phyloP scores from a whole-genome alignment of 1,140 invertebrate species.

The Episyrphus balteatus region DNA sequence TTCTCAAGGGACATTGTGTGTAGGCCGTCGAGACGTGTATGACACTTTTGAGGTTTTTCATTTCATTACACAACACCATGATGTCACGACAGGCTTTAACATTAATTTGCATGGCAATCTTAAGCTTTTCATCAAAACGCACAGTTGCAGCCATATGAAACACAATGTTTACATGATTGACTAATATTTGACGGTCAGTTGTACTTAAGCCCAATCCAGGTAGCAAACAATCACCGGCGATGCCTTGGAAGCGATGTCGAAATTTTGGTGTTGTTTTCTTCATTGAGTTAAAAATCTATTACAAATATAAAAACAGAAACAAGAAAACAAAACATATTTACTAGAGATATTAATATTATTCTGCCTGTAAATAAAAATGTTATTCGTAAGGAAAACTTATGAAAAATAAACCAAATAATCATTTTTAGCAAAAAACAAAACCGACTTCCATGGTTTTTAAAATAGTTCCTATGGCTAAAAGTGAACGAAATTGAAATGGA shows the following conservation, averaged over 20 bases:
- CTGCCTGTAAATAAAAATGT: no score
- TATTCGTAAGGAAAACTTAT: no score
- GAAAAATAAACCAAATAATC: no score
- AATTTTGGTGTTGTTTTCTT: constrained; percentile 51
- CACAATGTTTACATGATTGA: constrained; percentile 39
- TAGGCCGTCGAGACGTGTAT: constrained; percentile 47
- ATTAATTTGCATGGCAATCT: constrained; percentile 52
- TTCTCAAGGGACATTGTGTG: constrained; percentile 37
- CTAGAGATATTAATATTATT: neutral
- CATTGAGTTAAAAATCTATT: constrained; percentile 47
- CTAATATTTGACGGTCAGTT: constrained; percentile 45
- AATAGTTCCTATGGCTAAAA: no score
- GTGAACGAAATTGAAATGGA: no score
- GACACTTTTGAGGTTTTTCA: constrained; percentile 47
- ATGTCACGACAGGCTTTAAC: constrained; percentile 49
- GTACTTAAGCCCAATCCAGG: constrained; percentile 50
- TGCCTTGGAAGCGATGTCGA: constrained; percentile 49
- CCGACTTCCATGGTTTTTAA: no score
- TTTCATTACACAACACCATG: constrained; percentile 51
- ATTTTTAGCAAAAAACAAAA: no score
- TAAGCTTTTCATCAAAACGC: constrained; percentile 52
- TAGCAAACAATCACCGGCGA: constrained; percentile 52
- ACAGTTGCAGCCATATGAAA: constrained; percentile 57
- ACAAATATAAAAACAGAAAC: constrained; percentile 13
- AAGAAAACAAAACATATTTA: neutral